Conservation (phyloP, 2,888 invertebrate species). For the Euphydryas editha region DNA sequence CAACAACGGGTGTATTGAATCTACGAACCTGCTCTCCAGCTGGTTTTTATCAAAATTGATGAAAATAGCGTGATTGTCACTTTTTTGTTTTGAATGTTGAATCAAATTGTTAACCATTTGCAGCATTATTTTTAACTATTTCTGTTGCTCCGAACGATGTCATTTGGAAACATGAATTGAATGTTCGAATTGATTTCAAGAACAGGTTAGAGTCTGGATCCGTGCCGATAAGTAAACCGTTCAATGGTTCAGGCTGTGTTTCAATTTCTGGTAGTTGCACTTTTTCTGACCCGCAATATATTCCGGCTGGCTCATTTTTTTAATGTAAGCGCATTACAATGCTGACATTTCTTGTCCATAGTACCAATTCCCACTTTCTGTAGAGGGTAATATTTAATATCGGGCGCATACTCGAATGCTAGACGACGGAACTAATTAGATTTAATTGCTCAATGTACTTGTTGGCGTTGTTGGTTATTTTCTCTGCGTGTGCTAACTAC, state of each 20-base stretch:
- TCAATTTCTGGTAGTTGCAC: constrained; percentile 40
- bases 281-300: constrained; percentile 34
- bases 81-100: constrained; percentile 43
- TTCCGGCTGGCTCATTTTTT: too few species aligned
- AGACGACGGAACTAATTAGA: constrained; percentile 39
- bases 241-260: constrained; percentile 42
- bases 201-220: constrained; percentile 39
- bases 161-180: constrained; percentile 42
- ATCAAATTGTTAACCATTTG: constrained; percentile 39
- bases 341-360: too few species aligned
- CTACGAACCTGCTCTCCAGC: constrained; percentile 53
- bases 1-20: constrained; percentile 54
- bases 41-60: constrained; percentile 51
- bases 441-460: constrained; percentile 39
- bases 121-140: too few species aligned
- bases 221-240: constrained; percentile 39
- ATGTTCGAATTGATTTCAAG: constrained; percentile 29
- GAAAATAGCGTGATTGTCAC: constrained; percentile 42
- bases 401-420: constrained; percentile 25
- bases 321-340: too few species aligned
- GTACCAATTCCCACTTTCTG: too few species aligned
- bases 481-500: constrained; percentile 38
- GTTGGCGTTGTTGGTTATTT: constrained; percentile 41
- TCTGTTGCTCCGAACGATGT: constrained; percentile 43
- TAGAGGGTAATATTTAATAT: too few species aligned